Conservation (phyloP, 2,113 vertebrate species). For the Athene cunicularia region DNA sequence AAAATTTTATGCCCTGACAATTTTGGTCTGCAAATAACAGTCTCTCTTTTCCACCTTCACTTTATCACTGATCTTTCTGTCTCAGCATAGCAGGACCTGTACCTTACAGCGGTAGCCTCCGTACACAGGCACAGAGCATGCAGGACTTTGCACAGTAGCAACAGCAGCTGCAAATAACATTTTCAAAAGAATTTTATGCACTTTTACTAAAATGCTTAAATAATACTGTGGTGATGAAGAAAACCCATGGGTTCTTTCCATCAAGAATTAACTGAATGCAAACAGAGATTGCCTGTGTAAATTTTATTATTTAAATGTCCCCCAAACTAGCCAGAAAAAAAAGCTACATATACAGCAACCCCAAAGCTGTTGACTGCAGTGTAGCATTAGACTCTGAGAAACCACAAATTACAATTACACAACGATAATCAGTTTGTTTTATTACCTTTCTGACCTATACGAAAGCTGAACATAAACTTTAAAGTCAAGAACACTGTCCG, state of each 20-base stretch:
- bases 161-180: background rate
- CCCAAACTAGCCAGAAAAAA: background rate
- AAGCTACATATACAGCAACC: background rate
- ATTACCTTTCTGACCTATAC: background rate
- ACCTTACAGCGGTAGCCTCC: background rate
- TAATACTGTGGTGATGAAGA: background rate
- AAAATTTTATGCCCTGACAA: background rate
- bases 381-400: background rate
- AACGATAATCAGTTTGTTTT: background rate
- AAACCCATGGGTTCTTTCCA: background rate
- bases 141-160: background rate
- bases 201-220: slow-evolving; percentile 4
- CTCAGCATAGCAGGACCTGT: background rate
- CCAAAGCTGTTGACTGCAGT: background rate
- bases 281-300: background rate
- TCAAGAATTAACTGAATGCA: background rate
- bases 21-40: background rate
- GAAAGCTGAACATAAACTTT: background rate
- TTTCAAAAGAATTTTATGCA: slow-evolving; percentile 8
- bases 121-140: background rate
- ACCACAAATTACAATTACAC: background rate
- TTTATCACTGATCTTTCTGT: background rate
- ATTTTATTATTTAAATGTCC: background rate
- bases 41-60: background rate
- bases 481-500: background rate